Evolutionary conservation across 2,888 invertebrate genomes (phyloP), one percentile per base, ranked within the genome.

Genomic region (Philhelius pedissequus): DNA sequence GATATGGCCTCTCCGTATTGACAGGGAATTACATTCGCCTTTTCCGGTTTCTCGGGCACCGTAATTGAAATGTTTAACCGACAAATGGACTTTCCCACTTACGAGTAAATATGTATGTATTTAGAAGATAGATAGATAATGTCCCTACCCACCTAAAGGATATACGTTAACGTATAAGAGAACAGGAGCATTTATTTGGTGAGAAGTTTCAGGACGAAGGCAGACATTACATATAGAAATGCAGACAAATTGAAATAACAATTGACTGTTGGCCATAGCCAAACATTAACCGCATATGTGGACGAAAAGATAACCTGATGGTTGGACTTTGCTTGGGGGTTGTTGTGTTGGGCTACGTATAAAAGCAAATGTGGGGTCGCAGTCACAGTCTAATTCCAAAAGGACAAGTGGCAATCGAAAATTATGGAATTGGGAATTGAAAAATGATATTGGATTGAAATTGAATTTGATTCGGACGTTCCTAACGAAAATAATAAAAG

Each of bases 61-160:
- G 40, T 84, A 84, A 84, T 84, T 84, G 84, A 84, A 84, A 84
- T 84, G 84, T 84, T 84, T 80, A 84, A 84, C 80, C 80, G 84
- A 84, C 80, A 84, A 84, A 79, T 76, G 84, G 84, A 75, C 84
- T 54, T 70, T 77, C 48, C 71, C 76, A 76, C 52, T 69, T 75
- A 38, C n/a, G n/a, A n/a, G n/a, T 27, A 15, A 2, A 20, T 58
- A 56, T 20, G n/a, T 38, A n/a, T 4, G 13, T 38, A 43, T n/a
- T n/a, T n/a, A 54, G 18, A 30, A 32, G 54, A 20, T 32, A 48
- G n/a, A n/a, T n/a, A n/a, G n/a, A n/a, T n/a, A n/a, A n/a, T n/a
- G n/a, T n/a, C n/a, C n/a, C n/a, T n/a, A n/a, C n/a, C n/a, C n/a
- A n/a, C n/a, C n/a, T n/a, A n/a, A n/a, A n/a, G n/a, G n/a, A n/a